Percentiles rank a stretch among this genome's conserved stretches.
These are phyloP conservation scores for Perizoma flavofasciatum DNA, from an alignment of 2,888 invertebrate genomes.

Conservation along the genomic window DNA sequence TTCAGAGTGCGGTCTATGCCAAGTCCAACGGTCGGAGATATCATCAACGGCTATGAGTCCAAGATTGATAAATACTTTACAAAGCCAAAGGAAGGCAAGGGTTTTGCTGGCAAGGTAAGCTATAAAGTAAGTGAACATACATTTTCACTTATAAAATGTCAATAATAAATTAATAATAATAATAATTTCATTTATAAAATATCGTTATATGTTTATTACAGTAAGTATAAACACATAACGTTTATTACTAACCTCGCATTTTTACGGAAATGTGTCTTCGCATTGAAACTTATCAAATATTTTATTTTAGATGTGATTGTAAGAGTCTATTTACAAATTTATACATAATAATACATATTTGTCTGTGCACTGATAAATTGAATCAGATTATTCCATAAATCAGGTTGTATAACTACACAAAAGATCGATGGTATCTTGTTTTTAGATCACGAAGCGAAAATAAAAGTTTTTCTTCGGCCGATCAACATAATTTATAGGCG, in stretches of 20 bases:
- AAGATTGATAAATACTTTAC: constrained; percentile 76
- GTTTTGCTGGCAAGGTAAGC: constrained; percentile 69
- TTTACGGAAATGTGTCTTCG: constrained; percentile 5
- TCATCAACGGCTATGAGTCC: constrained; percentile 61
- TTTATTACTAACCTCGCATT: not conserved
- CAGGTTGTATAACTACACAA: constrained; percentile 35
- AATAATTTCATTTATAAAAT: too few relatives aligned
- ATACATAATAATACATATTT: constrained; percentile 27
- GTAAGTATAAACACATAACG: too few relatives aligned
- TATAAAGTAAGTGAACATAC: constrained; percentile 53
- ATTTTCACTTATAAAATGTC: constrained; percentile 1
- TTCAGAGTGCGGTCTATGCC: constrained; percentile 61
- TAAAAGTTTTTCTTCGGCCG: constrained; percentile 34
- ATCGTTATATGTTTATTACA: too few relatives aligned
- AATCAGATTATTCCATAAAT: constrained; percentile 33
- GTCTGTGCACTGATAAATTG: constrained; percentile 34
- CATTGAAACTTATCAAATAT: too few relatives aligned
- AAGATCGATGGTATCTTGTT: constrained; percentile 35
- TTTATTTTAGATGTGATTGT: too few relatives aligned
- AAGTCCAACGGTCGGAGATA: constrained; percentile 49
- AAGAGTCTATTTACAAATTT: not conserved
- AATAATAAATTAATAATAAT: too few relatives aligned
- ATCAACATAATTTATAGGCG: constrained; percentile 36
- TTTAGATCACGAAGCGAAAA: constrained; percentile 37
- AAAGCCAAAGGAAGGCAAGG: constrained; percentile 66